phyloP scores from a whole-genome alignment of 2,113 vertebrate species.

The Tychaedon coryphoeus region DNA sequence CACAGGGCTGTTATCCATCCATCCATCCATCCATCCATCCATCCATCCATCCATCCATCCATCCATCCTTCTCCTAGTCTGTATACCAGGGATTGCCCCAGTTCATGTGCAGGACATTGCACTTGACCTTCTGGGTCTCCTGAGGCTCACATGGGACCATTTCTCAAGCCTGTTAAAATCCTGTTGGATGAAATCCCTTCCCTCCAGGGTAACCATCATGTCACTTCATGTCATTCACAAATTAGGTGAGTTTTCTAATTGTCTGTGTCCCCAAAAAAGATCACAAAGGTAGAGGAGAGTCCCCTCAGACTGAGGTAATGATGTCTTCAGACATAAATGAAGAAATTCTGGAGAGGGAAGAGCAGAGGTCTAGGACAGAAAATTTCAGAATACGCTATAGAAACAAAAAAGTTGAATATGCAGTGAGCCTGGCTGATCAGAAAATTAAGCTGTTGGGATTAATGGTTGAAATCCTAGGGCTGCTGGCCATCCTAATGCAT shows the following conservation, averaged over 20 bases:
- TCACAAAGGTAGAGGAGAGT: background rate
- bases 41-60: background rate
- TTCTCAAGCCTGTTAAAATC: background rate
- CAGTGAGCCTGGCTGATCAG: background rate
- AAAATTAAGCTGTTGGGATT: constrained; percentile 6
- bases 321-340: background rate
- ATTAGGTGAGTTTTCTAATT: background rate
- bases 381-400: background rate
- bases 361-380: background rate
- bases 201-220: background rate
- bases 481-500: background rate
- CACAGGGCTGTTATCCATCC: background rate
- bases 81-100: rapidly evolving
- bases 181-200: background rate
- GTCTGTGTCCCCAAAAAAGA: background rate
- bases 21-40: background rate
- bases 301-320: rapidly evolving
- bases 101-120: rapidly evolving
- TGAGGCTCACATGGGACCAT: rapidly evolving
- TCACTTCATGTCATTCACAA: rapidly evolving
- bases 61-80: background rate
- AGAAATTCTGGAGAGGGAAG: background rate
- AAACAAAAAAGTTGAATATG: background rate
- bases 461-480: background rate
- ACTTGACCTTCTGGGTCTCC: background rate